Percentiles rank a stretch among this genome's conserved stretches.
phyloP scores from a whole-genome alignment of 2,797 vertebrate species.

The Phylloscopus collybita region DNA sequence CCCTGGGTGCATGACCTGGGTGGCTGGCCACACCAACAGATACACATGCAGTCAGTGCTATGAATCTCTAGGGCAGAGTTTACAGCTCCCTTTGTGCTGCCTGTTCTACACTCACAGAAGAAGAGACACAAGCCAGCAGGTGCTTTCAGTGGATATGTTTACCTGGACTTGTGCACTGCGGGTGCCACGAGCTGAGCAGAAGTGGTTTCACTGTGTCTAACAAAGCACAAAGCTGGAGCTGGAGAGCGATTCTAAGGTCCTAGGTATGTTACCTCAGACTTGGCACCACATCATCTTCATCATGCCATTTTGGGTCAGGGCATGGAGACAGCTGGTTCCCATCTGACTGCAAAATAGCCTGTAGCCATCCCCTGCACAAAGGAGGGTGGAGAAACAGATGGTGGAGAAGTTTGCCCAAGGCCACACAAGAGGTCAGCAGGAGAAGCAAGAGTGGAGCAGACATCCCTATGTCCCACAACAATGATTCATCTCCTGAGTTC shows the following conservation, averaged over 20 bases:
- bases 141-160: neutral
- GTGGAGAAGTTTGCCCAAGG: slow-evolving; percentile 21
- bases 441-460: neutral
- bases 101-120: neutral
- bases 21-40: neutral
- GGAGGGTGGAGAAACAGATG: slow-evolving; percentile 28
- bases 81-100: neutral
- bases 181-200: neutral
- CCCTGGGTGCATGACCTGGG: accelerated
- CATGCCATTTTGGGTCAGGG: neutral
- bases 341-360: neutral
- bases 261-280: neutral
- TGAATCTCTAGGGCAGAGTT: neutral
- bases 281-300: neutral
- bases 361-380: neutral
- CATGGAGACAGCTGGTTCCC: neutral
- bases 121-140: neutral
- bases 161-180: neutral
- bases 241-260: neutral
- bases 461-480: neutral
- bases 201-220: accelerated
- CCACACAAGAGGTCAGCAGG: neutral
- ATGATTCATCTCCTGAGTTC: neutral
- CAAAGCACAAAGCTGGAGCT: neutral
- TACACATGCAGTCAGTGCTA: neutral